These are phyloP conservation scores for Peromyscus maniculatus DNA, from an alignment of 2,113 vertebrate species.

Conservation along the genomic window DNA sequence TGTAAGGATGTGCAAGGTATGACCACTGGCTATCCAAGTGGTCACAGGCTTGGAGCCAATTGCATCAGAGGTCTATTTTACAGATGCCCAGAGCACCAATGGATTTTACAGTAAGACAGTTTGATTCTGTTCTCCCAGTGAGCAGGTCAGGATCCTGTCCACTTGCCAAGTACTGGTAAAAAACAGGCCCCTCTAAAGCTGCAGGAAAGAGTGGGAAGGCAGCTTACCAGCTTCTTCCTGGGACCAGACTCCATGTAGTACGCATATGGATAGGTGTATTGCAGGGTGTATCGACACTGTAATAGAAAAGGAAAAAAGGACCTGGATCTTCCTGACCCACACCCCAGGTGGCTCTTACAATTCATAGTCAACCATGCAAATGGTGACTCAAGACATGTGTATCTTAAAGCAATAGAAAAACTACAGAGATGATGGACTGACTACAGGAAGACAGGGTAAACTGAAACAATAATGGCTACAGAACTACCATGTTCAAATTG, in stretches of 20 bases:
- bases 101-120: not conserved
- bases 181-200: not conserved
- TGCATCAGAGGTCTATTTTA: not conserved
- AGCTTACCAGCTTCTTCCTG: slow-evolving; percentile 97
- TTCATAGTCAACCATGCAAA: slow-evolving; percentile 12
- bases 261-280: slow-evolving; percentile 99
- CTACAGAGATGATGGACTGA: not conserved
- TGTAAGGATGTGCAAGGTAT: not conserved
- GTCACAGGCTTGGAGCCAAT: not conserved
- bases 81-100: not conserved
- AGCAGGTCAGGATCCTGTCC: not conserved
- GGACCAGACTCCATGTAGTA: slow-evolving; percentile 99
- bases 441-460: not conserved
- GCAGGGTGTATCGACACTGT: slow-evolving; percentile 99
- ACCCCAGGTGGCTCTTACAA: not conserved
- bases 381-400: not conserved
- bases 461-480: not conserved
- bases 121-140: not conserved
- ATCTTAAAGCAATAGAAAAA: slow-evolving; percentile 24
- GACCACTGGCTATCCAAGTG: not conserved
- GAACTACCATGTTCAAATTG: not conserved
- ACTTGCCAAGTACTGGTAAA: not conserved
- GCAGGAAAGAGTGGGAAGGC: not conserved
- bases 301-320: slow-evolving; percentile 68
- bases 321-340: not conserved